Evolutionary conservation across 2,888 invertebrate genomes (phyloP).

Genomic region (Andrena camellia): DNA sequence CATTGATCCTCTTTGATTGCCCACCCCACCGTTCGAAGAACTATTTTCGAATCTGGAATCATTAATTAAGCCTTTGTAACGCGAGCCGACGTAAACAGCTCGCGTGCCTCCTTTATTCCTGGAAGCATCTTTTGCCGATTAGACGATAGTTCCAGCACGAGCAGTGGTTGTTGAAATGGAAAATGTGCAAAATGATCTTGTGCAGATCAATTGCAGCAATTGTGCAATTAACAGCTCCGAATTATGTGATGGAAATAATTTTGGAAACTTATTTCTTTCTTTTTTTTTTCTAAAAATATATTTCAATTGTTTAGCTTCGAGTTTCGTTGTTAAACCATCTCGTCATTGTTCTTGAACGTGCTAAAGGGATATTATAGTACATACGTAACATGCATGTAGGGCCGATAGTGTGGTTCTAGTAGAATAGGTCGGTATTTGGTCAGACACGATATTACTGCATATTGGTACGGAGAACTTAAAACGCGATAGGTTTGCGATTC

Average conservation of each 20-base stretch:
- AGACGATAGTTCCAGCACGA: too few species aligned
- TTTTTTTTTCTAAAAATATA: too few species aligned
- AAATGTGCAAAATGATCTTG: too few species aligned
- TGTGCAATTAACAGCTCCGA: too few species aligned
- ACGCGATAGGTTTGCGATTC: slow-evolving; percentile 11
- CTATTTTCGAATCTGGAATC: slow-evolving; percentile 59
- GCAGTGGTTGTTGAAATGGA: too few species aligned
- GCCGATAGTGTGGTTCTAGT: slow-evolving; percentile 7
- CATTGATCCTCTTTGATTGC: slow-evolving; percentile 84
- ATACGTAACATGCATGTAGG: not conserved
- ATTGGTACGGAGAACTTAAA: not conserved
- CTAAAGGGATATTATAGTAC: too few species aligned
- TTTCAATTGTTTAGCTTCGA: too few species aligned
- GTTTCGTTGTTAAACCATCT: too few species aligned
- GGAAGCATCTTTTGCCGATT: not conserved
- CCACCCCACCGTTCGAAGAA: slow-evolving; percentile 42
- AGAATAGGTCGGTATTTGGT: slow-evolving; percentile 4
- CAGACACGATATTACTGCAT: slow-evolving; percentile 8
- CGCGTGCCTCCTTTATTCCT: not conserved
- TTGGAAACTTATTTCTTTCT: too few species aligned
- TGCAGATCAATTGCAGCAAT: too few species aligned
- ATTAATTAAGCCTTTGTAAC: slow-evolving; percentile 21
- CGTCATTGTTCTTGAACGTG: too few species aligned
- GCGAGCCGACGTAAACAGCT: not conserved
- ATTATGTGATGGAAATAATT: too few species aligned